Conservation (phyloP, 2,888 invertebrate species). For the Pteria penguin region DNA sequence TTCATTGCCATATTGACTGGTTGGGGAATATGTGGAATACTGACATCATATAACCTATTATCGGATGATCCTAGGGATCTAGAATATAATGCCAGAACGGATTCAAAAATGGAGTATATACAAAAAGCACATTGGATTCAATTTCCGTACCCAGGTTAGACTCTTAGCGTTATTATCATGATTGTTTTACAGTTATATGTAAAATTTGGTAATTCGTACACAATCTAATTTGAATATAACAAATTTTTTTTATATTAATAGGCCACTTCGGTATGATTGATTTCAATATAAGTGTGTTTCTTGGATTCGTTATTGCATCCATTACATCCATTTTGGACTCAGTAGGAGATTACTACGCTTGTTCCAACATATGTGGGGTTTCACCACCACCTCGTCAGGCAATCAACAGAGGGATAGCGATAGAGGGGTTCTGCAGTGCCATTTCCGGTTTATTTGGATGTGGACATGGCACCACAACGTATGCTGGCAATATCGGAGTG, state of each 20-base stretch:
- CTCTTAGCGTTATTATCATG: no score
- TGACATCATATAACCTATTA: conserved; percentile 78
- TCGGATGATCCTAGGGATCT: conserved; percentile 67
- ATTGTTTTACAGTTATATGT: no score
- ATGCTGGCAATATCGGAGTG: conserved; percentile 93
- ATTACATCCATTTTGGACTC: conserved; percentile 67
- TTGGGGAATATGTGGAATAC: conserved; percentile 67
- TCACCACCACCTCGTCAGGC: conserved; percentile 91
- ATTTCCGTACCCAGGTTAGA: conserved; percentile 83
- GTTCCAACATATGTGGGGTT: conserved; percentile 85
- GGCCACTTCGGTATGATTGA: conserved; percentile 64
- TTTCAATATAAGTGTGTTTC: conserved; percentile 53
- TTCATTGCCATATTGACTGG: conserved; percentile 67
- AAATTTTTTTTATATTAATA: conserved; percentile 37
- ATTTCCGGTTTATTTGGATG: conserved; percentile 91
- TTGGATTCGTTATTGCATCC: conserved; percentile 61
- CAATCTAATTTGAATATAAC: no score
- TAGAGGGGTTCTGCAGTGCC: conserved; percentile 90
- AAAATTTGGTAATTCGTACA: no score
- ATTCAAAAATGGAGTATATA: conserved; percentile 62
- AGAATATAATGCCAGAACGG: conserved; percentile 73
- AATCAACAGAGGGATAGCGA: conserved; percentile 86
- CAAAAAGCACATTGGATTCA: conserved; percentile 68
- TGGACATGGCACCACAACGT: conserved; percentile 92
- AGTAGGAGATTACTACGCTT: conserved; percentile 93